Conservation (phyloP, 2,113 vertebrate genomes). For the Bos taurus region DNA sequence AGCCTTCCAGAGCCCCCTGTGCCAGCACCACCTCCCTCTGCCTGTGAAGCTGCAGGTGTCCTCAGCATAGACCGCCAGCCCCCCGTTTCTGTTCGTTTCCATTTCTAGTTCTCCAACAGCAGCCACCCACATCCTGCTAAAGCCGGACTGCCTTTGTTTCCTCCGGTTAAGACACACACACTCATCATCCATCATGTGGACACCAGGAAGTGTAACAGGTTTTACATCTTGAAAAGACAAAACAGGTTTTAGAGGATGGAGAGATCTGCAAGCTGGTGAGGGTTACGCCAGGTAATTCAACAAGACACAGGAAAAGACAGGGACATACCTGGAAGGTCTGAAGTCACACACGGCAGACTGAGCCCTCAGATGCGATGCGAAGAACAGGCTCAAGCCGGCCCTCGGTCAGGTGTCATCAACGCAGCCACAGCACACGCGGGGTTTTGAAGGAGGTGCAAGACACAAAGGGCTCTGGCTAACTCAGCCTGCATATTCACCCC, state of each 20-base stretch:
- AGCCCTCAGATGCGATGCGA: background rate
- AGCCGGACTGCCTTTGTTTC: background rate
- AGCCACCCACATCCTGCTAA: background rate
- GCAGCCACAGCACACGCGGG: background rate
- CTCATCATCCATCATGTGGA: background rate
- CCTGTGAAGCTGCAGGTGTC: rapidly evolving
- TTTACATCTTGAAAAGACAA: background rate
- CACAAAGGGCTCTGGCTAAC: background rate
- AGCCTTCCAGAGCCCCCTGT: background rate
- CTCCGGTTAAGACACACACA: background rate
- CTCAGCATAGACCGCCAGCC: background rate
- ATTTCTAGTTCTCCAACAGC: background rate
- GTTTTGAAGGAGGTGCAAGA: background rate
- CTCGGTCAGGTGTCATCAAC: rapidly evolving
- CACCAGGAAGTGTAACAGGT: background rate
- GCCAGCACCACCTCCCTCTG: background rate
- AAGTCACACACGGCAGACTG: rapidly evolving
- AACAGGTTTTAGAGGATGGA: background rate
- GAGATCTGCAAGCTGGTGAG: background rate
- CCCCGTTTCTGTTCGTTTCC: background rate
- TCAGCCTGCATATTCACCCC: background rate
- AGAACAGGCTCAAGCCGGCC: background rate
- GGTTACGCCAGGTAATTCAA: background rate
- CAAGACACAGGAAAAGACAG: background rate
- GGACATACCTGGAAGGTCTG: background rate